Conservation (phyloP, 2,113 vertebrate genomes). For the Eidolon helvum region DNA sequence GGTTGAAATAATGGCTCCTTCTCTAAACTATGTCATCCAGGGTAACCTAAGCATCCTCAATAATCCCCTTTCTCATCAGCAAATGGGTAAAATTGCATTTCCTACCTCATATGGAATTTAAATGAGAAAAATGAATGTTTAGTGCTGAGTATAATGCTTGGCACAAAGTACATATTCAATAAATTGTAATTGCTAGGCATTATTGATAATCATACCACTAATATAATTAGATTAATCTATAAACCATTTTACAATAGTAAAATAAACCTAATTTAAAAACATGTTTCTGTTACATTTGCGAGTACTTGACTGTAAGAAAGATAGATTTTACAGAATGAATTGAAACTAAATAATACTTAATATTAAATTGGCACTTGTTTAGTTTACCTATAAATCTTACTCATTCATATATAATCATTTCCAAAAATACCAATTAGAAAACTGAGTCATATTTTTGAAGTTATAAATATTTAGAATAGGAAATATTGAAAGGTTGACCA, state of each 20-base stretch:
- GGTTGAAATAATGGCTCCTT: background rate
- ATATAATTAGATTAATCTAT: background rate
- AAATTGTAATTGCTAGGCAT: background rate
- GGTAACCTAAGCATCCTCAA: background rate
- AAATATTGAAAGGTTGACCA: background rate
- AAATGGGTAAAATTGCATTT: background rate
- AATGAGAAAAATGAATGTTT: background rate
- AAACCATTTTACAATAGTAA: background rate
- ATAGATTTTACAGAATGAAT: background rate
- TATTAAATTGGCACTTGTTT: background rate
- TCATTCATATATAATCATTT: background rate
- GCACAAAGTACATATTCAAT: background rate
- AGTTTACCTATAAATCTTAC: background rate
- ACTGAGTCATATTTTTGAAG: background rate
- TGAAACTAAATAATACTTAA: background rate
- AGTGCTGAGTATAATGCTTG: background rate
- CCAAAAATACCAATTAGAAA: background rate
- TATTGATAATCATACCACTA: background rate
- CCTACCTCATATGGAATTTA: background rate
- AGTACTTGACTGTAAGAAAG: background rate
- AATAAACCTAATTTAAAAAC: background rate
- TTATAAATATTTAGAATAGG: background rate
- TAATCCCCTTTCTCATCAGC: background rate
- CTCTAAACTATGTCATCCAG: background rate
- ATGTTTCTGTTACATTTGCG: background rate